A percentile compares a stretch with the other conserved stretches of the same genome.
Conservation (phyloP, 2,888 invertebrate species). For the Lamellibrachia satsuma region DNA sequence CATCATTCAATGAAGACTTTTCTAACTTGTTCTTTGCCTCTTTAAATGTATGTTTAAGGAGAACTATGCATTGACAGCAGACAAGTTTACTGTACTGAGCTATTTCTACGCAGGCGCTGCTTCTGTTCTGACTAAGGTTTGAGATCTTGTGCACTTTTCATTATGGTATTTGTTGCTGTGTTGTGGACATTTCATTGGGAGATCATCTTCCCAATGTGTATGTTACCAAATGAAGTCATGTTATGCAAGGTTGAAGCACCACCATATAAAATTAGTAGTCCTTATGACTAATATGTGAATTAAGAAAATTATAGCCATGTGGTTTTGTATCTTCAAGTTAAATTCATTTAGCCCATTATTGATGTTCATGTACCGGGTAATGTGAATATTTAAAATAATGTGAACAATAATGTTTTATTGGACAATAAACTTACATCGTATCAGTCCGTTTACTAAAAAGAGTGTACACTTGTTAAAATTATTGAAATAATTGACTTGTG, state of each 20-base stretch:
- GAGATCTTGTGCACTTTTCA: not conserved
- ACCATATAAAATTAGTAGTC: not conserved
- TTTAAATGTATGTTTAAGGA: constrained; percentile 63
- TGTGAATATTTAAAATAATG: no score
- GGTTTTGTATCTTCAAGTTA: no score
- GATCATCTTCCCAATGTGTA: not conserved
- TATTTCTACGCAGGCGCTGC: constrained; percentile 83
- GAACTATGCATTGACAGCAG: constrained; percentile 70
- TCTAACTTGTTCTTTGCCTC: not conserved
- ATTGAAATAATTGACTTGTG: no score
- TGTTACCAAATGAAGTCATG: not conserved
- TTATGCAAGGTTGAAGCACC: not conserved
- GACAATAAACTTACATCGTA: no score
- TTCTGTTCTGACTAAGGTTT: constrained; percentile 50
- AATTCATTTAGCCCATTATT: no score
- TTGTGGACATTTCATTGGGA: not conserved
- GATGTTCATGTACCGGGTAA: no score
- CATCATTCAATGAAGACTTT: not conserved
- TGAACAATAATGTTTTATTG: no score
- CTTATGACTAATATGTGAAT: not conserved
- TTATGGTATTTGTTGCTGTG: no score
- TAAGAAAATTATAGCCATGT: no score
- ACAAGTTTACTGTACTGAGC: constrained; percentile 82
- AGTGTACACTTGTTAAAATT: no score
- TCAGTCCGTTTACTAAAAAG: no score